These are phyloP conservation scores for Fragum whitleyi DNA, from an alignment of 2,888 invertebrate species.

Conservation along the genomic window DNA sequence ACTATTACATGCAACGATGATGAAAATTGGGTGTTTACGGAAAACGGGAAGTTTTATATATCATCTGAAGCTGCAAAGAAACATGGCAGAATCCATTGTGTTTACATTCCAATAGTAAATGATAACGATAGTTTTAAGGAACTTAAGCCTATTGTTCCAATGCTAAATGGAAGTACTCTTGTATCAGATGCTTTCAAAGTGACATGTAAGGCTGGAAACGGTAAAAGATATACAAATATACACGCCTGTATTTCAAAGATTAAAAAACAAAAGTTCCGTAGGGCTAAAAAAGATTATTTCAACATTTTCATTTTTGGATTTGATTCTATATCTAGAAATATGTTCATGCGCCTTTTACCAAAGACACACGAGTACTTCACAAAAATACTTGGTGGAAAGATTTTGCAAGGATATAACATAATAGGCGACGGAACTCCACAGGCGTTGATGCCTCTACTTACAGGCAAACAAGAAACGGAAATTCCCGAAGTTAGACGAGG, in stretches of 20 bases:
- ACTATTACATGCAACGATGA: conserved; percentile 89
- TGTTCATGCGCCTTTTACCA: conserved; percentile 85
- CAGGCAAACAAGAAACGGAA: conserved; percentile 92
- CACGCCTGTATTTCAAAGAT: conserved; percentile 87
- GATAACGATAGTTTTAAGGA: conserved; percentile 74
- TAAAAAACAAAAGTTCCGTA: conserved; percentile 20
- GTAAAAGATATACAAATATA: conserved; percentile 89
- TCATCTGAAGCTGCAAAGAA: conserved; percentile 86
- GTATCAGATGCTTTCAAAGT: conserved; percentile 81
- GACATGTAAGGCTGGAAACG: conserved; percentile 76
- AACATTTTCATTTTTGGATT: conserved; percentile 95
- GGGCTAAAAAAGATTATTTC: conserved; percentile 75
- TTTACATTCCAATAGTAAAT: conserved; percentile 86
- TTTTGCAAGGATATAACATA: conserved; percentile 89
- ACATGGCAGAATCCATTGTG: conserved; percentile 86
- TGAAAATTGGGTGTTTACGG: conserved; percentile 92
- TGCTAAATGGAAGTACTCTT: conserved; percentile 71
- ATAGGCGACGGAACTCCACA: conserved; percentile 86
- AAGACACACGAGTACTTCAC: conserved; percentile 80
- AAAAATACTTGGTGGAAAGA: conserved; percentile 74
- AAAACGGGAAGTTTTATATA: conserved; percentile 88
- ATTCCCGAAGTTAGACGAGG: conserved; percentile 92
- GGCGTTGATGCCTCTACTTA: conserved; percentile 94
- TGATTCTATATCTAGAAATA: conserved; percentile 94
- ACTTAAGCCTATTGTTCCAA: conserved; percentile 69